Base-by-base conservation (phyloP, 2,888 invertebrate species). In the Gymnocheta viridis region DNA sequence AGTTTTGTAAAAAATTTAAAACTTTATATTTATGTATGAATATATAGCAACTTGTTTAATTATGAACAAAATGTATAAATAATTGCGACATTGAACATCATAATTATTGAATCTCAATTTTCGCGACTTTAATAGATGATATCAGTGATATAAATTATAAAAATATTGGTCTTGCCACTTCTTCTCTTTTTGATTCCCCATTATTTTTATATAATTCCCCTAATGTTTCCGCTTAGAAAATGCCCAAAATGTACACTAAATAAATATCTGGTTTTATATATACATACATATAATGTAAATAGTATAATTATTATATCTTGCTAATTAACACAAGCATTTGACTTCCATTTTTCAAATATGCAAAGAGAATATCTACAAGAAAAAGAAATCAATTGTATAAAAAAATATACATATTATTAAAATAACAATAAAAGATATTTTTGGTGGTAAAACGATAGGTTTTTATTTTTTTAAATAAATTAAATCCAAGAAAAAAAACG, bases 291-390 rank as follows among this genome's bases (percentile, higher is more conserved):
- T 82, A 51, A 27, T 64, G 56, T 56, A 70, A 62, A 82, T 74
- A 69, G 58, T 66, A 35, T 49, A 17, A 22, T 58, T 32, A 14
- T 17, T 27, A 27, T 49, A 47, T 47, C 41, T 67, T 41, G 49
- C 4, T 24, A 54, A 72, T 35, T 54, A 67, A 76, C 62, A 49
- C 32, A 32, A 82, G 80, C 80, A 85, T 77, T 85, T 83, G 82
- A 81, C 83, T 82, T 85, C 78, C 78, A 78, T 66, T 82, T 74
- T 77, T 77, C 38, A 82, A 82, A 85, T 85, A 82, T 82, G 78
- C 82, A 66, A 82, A 81, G 77, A 80, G 82, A 73, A 73, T 70
- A 58, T 62, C 78, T 72, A 67, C 12, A 77, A 66, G 27, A 35
- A 58, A 54, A 14, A 47, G 17, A 56, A 67, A 54, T 14, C 9